Conservation (phyloP, 64 coral and sea anemone genomes). For the Stylophora pistillata region DNA sequence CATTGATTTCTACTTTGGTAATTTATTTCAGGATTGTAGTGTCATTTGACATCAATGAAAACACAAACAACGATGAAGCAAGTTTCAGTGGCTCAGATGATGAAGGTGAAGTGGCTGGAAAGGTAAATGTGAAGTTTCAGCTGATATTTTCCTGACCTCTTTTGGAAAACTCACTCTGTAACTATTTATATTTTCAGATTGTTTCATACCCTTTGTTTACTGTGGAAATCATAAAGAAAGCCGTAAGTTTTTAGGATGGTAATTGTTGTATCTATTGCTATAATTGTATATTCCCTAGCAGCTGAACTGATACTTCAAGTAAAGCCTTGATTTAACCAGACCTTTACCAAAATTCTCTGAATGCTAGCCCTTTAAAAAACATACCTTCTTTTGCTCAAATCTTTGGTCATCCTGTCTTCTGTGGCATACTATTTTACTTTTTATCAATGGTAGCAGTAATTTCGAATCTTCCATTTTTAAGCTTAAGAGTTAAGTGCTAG, state of each 20-base stretch:
- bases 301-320: too few relatives aligned
- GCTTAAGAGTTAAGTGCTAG: too few relatives aligned
- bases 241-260: conserved; percentile 54
- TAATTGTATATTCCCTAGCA: too few relatives aligned
- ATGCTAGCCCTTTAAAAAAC: too few relatives aligned
- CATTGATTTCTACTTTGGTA: neutral
- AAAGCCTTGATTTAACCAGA: too few relatives aligned
- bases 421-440: too few relatives aligned
- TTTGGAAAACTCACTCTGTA: neutral
- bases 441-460: too few relatives aligned
- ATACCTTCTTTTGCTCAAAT: too few relatives aligned
- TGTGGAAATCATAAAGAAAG: conserved; percentile 77
- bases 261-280: neutral
- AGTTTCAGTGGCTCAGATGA: conserved; percentile 42
- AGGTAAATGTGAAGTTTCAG: neutral
- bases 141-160: too few relatives aligned
- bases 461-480: too few relatives aligned
- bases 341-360: too few relatives aligned
- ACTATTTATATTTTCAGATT: conserved; percentile 63
- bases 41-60: conserved; percentile 90
- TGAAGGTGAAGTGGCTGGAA: conserved; percentile 29
- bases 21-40: conserved; percentile 65
- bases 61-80: conserved; percentile 81
- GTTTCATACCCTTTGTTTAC: conserved; percentile 84
- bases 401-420: too few relatives aligned